Conservation (phyloP, 2,113 vertebrate genomes). For the Pontoporia blainvillei region DNA sequence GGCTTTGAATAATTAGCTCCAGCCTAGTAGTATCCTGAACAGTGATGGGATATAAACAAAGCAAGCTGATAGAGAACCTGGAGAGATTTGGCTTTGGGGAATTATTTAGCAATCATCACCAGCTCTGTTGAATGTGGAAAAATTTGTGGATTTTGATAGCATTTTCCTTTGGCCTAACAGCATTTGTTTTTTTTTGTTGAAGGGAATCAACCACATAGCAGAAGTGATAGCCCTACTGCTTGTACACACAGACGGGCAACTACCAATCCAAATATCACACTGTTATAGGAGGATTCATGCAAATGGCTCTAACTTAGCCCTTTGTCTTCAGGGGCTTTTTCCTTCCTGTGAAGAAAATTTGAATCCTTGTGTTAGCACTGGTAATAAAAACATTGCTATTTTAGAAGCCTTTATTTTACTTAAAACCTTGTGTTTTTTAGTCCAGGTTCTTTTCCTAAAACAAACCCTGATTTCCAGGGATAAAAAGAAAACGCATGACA, state of each 20-base stretch:
- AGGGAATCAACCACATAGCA: background rate
- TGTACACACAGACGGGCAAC: conserved; percentile 30
- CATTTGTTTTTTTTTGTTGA: background rate
- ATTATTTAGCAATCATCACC: background rate
- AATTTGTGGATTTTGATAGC: conserved; percentile 34
- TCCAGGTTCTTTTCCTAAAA: conserved; percentile 19
- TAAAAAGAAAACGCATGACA: background rate
- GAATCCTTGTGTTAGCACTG: background rate
- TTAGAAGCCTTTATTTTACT: background rate
- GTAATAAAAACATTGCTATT: conserved; percentile 27
- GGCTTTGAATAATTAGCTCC: conserved; percentile 44
- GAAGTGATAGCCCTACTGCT: background rate
- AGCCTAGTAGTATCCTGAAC: conserved; percentile 10
- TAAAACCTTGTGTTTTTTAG: background rate
- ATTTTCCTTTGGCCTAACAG: background rate
- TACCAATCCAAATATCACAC: background rate
- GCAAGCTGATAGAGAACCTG: background rate
- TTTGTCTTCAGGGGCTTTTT: background rate
- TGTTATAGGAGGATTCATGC: background rate
- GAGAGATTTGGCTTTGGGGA: conserved; percentile 13
- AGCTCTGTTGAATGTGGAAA: background rate
- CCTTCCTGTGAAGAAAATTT: conserved; percentile 7
- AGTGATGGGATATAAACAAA: conserved; percentile 47
- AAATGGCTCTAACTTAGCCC: background rate
- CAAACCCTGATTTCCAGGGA: background rate